Evolutionary conservation across 2,797 vertebrate species (phyloP).

Genomic region (Enteromius trimaculatus): DNA sequence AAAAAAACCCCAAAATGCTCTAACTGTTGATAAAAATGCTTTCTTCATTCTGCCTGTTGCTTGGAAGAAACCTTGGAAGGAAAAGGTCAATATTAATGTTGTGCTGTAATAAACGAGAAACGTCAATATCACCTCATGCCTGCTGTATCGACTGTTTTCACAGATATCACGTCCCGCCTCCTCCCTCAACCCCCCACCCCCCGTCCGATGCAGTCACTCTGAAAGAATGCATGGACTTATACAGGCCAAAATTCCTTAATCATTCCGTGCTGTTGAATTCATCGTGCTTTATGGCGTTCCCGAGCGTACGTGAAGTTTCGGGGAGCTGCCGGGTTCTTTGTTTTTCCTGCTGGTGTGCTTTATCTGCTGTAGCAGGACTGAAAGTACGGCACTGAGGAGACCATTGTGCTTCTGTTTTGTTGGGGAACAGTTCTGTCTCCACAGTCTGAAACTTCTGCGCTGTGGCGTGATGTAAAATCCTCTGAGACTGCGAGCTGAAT

Average conservation of each 20-base stretch:
- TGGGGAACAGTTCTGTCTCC: conserved; percentile 64
- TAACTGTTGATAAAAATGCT: conserved; percentile 6
- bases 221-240: background rate
- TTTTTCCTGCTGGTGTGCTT: conserved; percentile 41
- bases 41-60: conserved; percentile 12
- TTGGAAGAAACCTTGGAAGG: background rate
- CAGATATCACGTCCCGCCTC: too few species aligned
- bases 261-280: conserved; percentile 42
- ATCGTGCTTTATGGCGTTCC: background rate
- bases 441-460: conserved; percentile 64
- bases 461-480: conserved; percentile 31
- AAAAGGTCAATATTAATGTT: conserved; percentile 32
- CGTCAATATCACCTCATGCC: conserved; percentile 31
- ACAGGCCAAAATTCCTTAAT: conserved; percentile 10
- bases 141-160: conserved; percentile 32
- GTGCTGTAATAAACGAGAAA: conserved; percentile 17
- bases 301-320: background rate
- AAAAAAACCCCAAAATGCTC: background rate
- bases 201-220: conserved; percentile 15
- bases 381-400: conserved; percentile 37
- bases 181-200: too few species aligned
- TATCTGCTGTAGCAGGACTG: conserved; percentile 49
- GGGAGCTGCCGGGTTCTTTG: conserved; percentile 43
- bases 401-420: conserved; percentile 60
- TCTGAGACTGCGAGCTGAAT: conserved; percentile 23